Conservation (phyloP, 2,113 vertebrate genomes). For the Hippocampus barbouri region DNA sequence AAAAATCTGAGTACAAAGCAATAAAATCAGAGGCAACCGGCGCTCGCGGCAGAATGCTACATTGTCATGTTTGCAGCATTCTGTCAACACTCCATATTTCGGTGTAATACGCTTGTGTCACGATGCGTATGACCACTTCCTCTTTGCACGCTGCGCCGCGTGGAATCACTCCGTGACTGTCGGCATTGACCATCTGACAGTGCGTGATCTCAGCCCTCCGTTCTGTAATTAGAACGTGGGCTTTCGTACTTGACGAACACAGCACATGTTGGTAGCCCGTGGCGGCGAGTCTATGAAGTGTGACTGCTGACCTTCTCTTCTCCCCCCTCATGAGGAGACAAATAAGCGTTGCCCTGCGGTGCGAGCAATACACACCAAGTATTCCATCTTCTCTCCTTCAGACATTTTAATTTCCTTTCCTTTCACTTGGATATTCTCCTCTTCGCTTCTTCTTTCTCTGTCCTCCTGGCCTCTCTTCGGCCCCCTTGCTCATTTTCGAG, state of each 20-base stretch:
- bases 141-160: conserved; percentile 6
- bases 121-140: conserved; percentile 20
- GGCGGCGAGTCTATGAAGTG: conserved; percentile 35
- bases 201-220: conserved; percentile 8
- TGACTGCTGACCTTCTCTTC: conserved; percentile 54
- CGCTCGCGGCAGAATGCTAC: conserved; percentile 12
- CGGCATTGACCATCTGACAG: conserved; percentile 29
- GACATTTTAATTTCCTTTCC: conserved; percentile 23
- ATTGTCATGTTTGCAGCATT: conserved; percentile 18
- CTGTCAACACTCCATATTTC: conserved; percentile 13
- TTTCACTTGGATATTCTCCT: conserved; percentile 13
- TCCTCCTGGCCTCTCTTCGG: conserved; percentile 16
- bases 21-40: conserved; percentile 7
- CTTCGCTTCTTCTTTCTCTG: neutral
- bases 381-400: conserved; percentile 20
- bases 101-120: conserved; percentile 30
- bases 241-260: conserved; percentile 48
- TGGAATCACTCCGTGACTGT: conserved; percentile 21
- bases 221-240: conserved; percentile 51
- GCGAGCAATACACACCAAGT: conserved; percentile 3
- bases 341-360: conserved; percentile 8
- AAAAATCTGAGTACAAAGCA: conserved; percentile 18
- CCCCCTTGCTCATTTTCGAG: neutral
- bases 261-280: conserved; percentile 46
- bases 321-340: conserved; percentile 23